Base-by-base conservation (phyloP, 2,113 vertebrate species). In the Oreocharis arfaki region DNA sequence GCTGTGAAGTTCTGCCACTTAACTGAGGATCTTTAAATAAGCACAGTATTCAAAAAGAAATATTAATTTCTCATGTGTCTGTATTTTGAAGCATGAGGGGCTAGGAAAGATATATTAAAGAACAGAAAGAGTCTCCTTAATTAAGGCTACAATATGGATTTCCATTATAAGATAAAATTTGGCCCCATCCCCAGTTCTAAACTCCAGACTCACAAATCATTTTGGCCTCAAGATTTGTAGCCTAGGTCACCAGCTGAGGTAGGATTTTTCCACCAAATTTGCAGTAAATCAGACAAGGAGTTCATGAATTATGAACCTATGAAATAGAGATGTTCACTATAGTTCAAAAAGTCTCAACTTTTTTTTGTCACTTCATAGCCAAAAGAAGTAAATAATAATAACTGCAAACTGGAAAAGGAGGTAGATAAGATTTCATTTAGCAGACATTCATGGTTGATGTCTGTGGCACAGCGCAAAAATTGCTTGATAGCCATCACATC, bases 121-220 rank as follows among this genome's bases (percentile, higher is more conserved):
- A 94, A 84, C 1, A 79, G 18, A 10, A 80, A 60, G 9, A 64
- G 4, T 59, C 20, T 5, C 32, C 14, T 80, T 84, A 89, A 86
- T 89, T 93, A 84, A 59, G 52, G 18, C 26, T 87, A 77, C 26
- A 75, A 35, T 44, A 56, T 46, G 28, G 24, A 63, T 92, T 96
- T 94, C 35, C 32, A 86, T 75, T 84, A 57, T 17, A 56, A 87
- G 20, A 82, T 21, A 80, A 64, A 89, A 96, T 92, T 88, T 95
- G 80, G 65, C 65, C 86, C 49, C 16, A 63, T 64, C 16, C 17
- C 64, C 16, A 37, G 33, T 77, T 84, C 64, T 95, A 78, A 89
- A 90, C 92, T 75, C 64, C 56, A 92, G 35, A 83, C 67, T 63
- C 87, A 93, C 76, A 95, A 91, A 95, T 94, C 81, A 95, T 53